A percentile compares a stretch with the other conserved stretches of the same genome.
Conservation (phyloP, 2,888 invertebrate genomes). For the Drosophila nigritarsus region DNA sequence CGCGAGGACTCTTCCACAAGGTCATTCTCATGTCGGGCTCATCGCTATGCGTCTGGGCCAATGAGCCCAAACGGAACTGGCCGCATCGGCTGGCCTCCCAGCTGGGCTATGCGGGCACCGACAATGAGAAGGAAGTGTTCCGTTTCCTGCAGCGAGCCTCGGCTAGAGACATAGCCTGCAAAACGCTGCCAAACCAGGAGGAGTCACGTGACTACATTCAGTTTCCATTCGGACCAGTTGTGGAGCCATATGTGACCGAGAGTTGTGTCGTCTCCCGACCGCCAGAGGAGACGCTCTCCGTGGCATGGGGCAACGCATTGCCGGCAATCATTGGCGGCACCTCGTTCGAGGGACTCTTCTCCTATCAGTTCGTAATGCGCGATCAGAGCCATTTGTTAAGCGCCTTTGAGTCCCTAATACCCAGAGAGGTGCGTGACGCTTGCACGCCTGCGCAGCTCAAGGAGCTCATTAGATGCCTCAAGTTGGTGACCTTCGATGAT, state of each 20-base stretch:
- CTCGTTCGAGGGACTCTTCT: conserved; percentile 82
- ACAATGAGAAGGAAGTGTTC: conserved; percentile 82
- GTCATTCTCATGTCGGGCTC: conserved; percentile 83
- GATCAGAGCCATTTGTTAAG: conserved; percentile 50
- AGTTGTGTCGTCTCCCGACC: conserved; percentile 75
- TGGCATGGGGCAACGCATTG: conserved; percentile 81
- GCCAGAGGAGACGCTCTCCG: conserved; percentile 65
- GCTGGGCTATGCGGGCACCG: conserved; percentile 82
- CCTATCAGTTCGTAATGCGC: conserved; percentile 60
- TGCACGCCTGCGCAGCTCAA: conserved; percentile 52
- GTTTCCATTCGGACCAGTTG: conserved; percentile 78
- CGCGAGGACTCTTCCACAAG: conserved; percentile 84
- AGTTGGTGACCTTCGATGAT: conserved; percentile 61
- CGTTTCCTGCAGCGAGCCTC: conserved; percentile 63
- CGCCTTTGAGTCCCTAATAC: conserved; percentile 71
- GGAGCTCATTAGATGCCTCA: conserved; percentile 56
- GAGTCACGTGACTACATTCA: conserved; percentile 68
- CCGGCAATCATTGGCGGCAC: conserved; percentile 82
- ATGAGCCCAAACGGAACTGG: conserved; percentile 69
- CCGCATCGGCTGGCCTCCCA: conserved; percentile 78
- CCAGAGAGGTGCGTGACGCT: conserved; percentile 63
- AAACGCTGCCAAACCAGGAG: conserved; percentile 62
- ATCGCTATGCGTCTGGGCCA: conserved; percentile 78
- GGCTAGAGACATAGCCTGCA: conserved; percentile 53
- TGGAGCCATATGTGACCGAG: conserved; percentile 80